A percentile compares a stretch with the other conserved stretches of the same genome.
phyloP scores from a whole-genome alignment of 2,797 vertebrate species.

The Kryptopterus vitreolus region DNA sequence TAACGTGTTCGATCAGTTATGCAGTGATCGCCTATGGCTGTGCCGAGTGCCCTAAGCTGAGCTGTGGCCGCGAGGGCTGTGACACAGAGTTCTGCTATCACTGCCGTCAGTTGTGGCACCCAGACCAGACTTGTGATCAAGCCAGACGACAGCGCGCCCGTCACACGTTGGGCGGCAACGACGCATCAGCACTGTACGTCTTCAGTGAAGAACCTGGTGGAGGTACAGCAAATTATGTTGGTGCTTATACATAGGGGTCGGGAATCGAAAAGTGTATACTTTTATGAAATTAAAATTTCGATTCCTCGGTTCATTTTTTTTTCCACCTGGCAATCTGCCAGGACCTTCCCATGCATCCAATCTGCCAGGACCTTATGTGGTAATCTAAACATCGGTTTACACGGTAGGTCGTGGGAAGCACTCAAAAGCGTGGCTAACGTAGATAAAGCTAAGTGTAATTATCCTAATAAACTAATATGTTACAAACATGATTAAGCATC shows the following conservation, averaged over 20 bases:
- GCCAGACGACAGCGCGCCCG: constrained; percentile 77
- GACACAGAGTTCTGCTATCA: constrained; percentile 89
- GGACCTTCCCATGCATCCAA: too few relatives aligned
- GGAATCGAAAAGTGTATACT: too few relatives aligned
- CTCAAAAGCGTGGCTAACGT: too few relatives aligned
- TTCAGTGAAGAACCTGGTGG: constrained; percentile 77
- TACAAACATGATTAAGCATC: too few relatives aligned
- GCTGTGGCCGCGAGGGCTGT: constrained; percentile 81
- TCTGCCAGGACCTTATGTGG: too few relatives aligned
- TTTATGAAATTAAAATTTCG: too few relatives aligned
- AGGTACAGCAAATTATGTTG: constrained; percentile 59
- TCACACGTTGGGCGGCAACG: constrained; percentile 70
- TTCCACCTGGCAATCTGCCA: too few relatives aligned
- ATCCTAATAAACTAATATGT: too few relatives aligned
- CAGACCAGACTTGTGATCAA: constrained; percentile 80
- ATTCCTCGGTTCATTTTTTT: too few relatives aligned
- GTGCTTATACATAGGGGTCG: neutral
- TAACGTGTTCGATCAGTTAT: constrained; percentile 67
- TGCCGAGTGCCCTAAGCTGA: constrained; percentile 83
- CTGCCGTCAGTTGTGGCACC: constrained; percentile 88
- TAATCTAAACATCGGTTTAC: too few relatives aligned
- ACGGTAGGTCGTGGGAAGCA: too few relatives aligned
- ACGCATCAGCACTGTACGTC: constrained; percentile 71
- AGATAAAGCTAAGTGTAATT: too few relatives aligned
- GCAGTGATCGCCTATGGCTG: constrained; percentile 86